Base-by-base conservation (phyloP, 1,140 invertebrate species). In the Ridgeia piscesae region DNA sequence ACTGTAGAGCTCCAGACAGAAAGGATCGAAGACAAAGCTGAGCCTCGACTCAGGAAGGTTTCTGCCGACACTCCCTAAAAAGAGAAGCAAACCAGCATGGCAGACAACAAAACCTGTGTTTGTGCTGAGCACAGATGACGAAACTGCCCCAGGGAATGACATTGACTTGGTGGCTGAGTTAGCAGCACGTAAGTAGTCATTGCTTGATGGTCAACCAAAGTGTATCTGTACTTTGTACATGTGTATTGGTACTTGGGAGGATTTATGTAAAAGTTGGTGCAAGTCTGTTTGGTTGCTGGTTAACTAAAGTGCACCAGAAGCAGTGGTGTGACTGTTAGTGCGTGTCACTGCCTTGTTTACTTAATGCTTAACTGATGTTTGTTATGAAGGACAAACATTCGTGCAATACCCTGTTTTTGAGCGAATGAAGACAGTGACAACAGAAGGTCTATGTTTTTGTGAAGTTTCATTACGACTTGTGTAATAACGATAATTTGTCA, bases 61-160 rank as follows among this genome's bases (percentile, higher is more conserved):
- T 94, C 94, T 96, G n/a, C 95, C 95, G 9, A 94, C 95, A 50
- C 92, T 96, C 11, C 95, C 95, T 35, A 94, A 94, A n/a, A 95
- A 95, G 93, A 93, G 95, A 92, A 92, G 92, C 42, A 96, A 96
- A 94, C 95, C 95, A 91, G 93, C 93, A 92, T 96, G 95, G 95
- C 94, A 95, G 91, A 93, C 94, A 91, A 94, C 94, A 91, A 94
- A 93, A 89, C 95, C 95, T 48, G 92, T 94, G 33, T 96, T 95
- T 92, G 92, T 95, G 33, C 91, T 96, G 88, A 94, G 95, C 33
- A 94, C 94, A 34, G 94, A 94, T 33, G 93, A 93, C 88, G 93
- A 95, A 88, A 94, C 94, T 91, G 94, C 95, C 4, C 92, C 93
- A 91, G 93, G 93, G 33, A 93, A 95, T 92, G 93, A 91, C 35